A percentile compares a stretch with the other conserved stretches of the same genome.
Evolutionary conservation across 2,113 vertebrate species (phyloP).

Genomic region (Ciconia maguari): DNA sequence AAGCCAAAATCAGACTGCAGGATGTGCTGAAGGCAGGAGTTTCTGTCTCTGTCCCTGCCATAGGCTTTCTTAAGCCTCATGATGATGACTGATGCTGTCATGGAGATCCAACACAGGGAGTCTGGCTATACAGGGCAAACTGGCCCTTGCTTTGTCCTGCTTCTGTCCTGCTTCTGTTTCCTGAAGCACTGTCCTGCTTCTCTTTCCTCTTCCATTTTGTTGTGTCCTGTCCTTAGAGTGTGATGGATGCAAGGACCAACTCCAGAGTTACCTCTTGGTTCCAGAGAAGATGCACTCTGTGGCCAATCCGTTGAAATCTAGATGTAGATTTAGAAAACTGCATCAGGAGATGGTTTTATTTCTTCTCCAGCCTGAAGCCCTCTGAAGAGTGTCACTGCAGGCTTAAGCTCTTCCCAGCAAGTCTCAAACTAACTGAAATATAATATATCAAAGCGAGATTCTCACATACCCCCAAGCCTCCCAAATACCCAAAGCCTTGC

Average conservation of each 20-base stretch:
- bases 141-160: background rate
- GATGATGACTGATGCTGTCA: rapidly evolving
- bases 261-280: background rate
- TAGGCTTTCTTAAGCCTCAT: background rate
- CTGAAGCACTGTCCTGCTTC: background rate
- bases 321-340: background rate
- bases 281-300: background rate
- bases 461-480: background rate
- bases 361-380: background rate
- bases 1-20: background rate
- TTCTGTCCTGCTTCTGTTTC: background rate
- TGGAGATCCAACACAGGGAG: background rate
- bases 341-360: background rate
- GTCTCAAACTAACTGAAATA: conserved; percentile 2
- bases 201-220: background rate
- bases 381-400: background rate
- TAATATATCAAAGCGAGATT: background rate
- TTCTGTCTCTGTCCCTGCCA: background rate
- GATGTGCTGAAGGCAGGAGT: background rate
- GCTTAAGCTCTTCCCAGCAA: conserved; percentile 3
- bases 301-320: background rate
- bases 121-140: background rate
- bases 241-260: background rate
- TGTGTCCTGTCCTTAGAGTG: background rate
- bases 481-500: background rate